phyloP scores from a whole-genome alignment of 2,888 invertebrate genomes.

The Ormia ochracea region DNA sequence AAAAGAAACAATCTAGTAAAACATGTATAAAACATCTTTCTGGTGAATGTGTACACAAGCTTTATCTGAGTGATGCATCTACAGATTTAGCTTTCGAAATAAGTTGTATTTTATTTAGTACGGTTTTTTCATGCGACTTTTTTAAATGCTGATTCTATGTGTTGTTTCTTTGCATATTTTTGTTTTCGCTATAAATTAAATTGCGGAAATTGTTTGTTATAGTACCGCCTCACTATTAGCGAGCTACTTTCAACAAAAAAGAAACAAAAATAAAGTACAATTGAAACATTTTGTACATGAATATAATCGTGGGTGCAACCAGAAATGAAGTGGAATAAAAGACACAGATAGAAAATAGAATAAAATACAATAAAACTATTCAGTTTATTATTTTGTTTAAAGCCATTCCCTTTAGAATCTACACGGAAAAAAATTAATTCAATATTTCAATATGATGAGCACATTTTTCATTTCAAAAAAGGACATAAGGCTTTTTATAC shows the following conservation, averaged over 20 bases:
- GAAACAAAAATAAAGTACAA: background rate
- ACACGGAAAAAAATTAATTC: no score
- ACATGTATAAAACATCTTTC: background rate
- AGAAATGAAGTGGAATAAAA: background rate
- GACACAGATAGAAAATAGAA: background rate
- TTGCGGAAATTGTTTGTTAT: background rate
- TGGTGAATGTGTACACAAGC: background rate
- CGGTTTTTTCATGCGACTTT: background rate
- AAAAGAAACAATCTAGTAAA: no score
- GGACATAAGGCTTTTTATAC: no score
- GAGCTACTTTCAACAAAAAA: background rate
- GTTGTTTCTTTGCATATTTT: background rate
- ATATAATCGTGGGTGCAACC: background rate
- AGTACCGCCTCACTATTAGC: background rate
- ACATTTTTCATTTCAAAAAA: no score
- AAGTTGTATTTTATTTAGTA: background rate
- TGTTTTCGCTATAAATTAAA: background rate
- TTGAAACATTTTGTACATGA: background rate
- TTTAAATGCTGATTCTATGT: background rate
- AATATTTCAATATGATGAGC: no score
- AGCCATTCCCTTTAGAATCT: no score
- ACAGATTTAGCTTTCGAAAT: background rate
- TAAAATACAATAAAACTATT: no score
- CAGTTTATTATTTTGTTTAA: no score
- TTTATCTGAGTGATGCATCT: background rate